Conservation (phyloP, 2,888 invertebrate genomes). For the Blomia tropicalis region DNA sequence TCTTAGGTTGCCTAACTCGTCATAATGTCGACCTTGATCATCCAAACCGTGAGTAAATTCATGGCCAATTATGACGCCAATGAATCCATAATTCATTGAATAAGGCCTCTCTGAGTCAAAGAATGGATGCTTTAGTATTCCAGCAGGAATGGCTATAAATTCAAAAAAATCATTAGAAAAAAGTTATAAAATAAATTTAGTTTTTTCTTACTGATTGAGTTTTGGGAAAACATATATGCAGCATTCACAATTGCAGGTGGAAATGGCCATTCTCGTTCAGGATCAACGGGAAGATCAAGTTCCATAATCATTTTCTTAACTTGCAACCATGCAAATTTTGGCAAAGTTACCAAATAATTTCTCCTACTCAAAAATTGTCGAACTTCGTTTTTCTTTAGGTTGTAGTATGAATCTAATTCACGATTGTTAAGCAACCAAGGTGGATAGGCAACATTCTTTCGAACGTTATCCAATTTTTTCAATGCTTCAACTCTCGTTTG, state of each 20-base stretch:
- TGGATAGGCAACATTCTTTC: conserved; percentile 37
- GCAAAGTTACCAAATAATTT: background rate
- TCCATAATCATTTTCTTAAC: background rate
- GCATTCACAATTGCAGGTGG: conserved; percentile 19
- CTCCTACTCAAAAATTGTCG: background rate
- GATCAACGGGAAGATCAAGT: background rate
- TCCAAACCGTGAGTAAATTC: conserved; percentile 10
- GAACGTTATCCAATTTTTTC: conserved; percentile 41
- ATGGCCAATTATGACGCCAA: background rate
- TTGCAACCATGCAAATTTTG: background rate
- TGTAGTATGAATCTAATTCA: conserved; percentile 34
- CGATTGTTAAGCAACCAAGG: conserved; percentile 35
- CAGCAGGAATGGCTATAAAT: conserved; percentile 21
- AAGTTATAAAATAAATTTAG: background rate
- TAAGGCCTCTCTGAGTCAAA: conserved; percentile 10
- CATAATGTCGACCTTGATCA: background rate
- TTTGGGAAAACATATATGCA: conserved; percentile 14
- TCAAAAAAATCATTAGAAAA: background rate
- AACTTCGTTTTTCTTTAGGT: conserved; percentile 30
- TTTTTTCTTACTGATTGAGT: conserved; percentile 21
- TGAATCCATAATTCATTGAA: conserved; percentile 21
- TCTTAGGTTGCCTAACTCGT: background rate
- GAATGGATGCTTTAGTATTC: conserved; percentile 15
- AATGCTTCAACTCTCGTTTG: conserved; percentile 39
- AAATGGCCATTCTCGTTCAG: conserved; percentile 17